Base-by-base conservation (phyloP, 2,113 vertebrate species). In the Ptilorrhoa leucosticta region DNA sequence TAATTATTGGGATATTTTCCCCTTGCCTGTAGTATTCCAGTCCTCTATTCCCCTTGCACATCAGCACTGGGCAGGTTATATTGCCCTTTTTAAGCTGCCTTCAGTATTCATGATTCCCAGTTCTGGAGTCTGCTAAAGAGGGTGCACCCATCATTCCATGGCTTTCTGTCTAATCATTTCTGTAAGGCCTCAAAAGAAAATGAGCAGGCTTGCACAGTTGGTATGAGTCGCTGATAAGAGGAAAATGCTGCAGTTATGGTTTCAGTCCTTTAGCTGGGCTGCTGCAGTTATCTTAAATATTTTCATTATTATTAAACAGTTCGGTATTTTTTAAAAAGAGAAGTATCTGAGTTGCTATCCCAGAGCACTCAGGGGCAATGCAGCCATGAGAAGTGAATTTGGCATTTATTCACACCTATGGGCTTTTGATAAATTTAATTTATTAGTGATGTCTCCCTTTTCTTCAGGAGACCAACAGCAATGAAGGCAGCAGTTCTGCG, bases 381-480 rank as follows among this genome's bases (percentile, higher is more conserved):
- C 26, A 69, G 45, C 63, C 61, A 5, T 16, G 35, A 83, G 63
- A 54, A 85, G 57, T 31, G 17, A 76, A 68, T 54, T 42, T 39
- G 60, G 40, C 12, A 8, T 94, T 77, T 85, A 50, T 30, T 90
- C 28, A 23, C 31, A 72, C 4, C 11, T 11, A 4, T 15, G 60
- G 31, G 48, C 20, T 87, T 89, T 90, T 78, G 30, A 30, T 42
- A 71, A 37, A 48, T 77, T 58, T 15, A 33, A 12, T 86, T 65
- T 26, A 20, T 90, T 54, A 9, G 8, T 39, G 33, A 33, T 88
- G 78, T 96, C 18, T 69, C 40, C 77, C 18, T 97, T 94, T 92
- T 78, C 85, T 95, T 27, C 30, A 98, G 98, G 94, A 94, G 66
- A 45, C 23, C 51, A 90, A 10, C 6, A 72, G n/a, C 83, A 91